Conservation (phyloP, 2,888 invertebrate genomes). For the Balanococcus diminutus region DNA sequence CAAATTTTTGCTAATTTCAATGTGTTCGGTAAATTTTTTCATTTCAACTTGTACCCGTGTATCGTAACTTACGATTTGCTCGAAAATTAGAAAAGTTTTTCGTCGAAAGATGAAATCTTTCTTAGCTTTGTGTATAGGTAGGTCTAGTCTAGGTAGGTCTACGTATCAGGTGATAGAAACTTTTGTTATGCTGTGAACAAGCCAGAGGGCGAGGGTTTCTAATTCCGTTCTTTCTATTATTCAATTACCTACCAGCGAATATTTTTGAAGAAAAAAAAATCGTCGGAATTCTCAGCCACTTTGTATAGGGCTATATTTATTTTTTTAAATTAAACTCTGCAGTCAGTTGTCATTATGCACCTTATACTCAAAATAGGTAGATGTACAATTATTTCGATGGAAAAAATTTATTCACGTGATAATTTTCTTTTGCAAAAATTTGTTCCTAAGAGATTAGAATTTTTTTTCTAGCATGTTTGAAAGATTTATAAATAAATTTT, state of each 20-base stretch:
- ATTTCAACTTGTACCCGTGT: background rate
- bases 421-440: too few relatives aligned
- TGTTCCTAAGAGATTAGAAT: too few relatives aligned
- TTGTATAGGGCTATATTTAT: background rate
- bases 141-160: too few relatives aligned
- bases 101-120: background rate
- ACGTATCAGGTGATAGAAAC: constrained; percentile 2
- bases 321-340: background rate
- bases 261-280: background rate
- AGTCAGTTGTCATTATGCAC: too few relatives aligned
- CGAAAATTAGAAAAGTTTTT: constrained; percentile 43
- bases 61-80: background rate
- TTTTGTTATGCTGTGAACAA: background rate
- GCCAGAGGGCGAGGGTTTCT: background rate
- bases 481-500: too few relatives aligned
- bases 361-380: too few relatives aligned
- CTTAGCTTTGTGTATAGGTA: background rate
- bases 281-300: background rate
- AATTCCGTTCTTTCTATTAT: background rate
- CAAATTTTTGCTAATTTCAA: background rate
- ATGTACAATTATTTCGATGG: too few relatives aligned
- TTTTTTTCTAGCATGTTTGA: too few relatives aligned
- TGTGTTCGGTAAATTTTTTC: background rate
- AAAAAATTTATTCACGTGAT: too few relatives aligned
- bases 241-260: background rate